Percentiles rank a stretch among this genome's conserved stretches.
These are phyloP conservation scores for Linurgus olivaceus DNA, from an alignment of 2,797 vertebrate species.

Conservation along the genomic window DNA sequence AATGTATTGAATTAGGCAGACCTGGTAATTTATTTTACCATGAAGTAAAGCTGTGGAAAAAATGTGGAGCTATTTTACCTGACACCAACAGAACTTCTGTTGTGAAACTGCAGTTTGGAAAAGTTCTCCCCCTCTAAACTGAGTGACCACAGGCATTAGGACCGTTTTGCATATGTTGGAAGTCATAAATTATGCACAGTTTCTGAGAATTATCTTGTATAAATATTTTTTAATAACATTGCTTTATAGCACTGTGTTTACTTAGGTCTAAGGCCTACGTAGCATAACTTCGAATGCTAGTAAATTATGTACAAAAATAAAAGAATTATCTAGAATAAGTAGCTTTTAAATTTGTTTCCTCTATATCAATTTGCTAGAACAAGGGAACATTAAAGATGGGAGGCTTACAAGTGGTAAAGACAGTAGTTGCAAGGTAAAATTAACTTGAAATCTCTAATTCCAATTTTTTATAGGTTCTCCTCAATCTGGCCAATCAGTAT, in stretches of 20 bases:
- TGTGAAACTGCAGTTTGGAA: constrained; percentile 4
- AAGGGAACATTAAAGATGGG: neutral
- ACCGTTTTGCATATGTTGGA: neutral
- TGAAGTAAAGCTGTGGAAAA: neutral
- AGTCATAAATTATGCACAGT: neutral
- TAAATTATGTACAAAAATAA: neutral
- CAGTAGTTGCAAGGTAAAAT: neutral
- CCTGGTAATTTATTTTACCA: neutral
- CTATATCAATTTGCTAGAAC: neutral
- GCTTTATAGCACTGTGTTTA: neutral
- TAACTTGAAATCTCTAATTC: neutral
- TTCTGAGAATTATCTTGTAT: neutral
- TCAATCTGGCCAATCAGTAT: constrained; percentile 95
- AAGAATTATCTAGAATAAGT: neutral
- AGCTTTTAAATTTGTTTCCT: neutral
- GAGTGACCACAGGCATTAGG: neutral
- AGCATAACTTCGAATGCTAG: neutral
- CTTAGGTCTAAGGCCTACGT: neutral
- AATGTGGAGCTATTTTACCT: neutral
- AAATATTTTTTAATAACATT: neutral
- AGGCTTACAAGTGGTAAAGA: neutral
- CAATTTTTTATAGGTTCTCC: constrained; percentile 84
- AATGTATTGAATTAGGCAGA: neutral
- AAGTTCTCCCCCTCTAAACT: neutral
- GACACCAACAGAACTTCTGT: neutral